These are phyloP conservation scores for Euwallacea similis DNA, from an alignment of 1,140 invertebrate species.

Conservation along the genomic window DNA sequence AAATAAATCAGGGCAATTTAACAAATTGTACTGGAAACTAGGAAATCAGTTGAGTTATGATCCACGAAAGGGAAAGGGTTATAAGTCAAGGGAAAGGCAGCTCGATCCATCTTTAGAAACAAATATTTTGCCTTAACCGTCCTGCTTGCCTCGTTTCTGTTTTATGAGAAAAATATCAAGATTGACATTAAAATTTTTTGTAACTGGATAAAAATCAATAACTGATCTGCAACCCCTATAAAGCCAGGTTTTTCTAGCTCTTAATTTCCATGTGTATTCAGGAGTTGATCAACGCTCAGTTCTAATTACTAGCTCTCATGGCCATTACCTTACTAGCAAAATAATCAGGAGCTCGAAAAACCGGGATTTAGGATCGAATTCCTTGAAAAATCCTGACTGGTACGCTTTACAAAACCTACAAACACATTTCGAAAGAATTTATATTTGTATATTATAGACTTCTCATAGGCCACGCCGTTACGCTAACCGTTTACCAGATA, in stretches of 20 bases:
- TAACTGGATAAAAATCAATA: background rate
- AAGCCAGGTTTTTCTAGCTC: background rate
- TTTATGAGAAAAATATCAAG: background rate
- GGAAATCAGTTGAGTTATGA: constrained; percentile 28
- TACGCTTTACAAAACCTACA: background rate
- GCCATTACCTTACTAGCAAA: background rate
- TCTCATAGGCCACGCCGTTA: background rate
- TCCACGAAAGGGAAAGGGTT: constrained; percentile 35
- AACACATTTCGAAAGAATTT: background rate
- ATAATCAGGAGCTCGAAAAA: background rate
- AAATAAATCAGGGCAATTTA: background rate
- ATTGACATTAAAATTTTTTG: background rate
- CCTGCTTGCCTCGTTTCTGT: background rate
- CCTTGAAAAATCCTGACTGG: background rate
- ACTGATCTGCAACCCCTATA: background rate
- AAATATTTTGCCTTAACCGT: constrained; percentile 1
- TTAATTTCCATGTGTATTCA: background rate
- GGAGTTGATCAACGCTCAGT: too few relatives aligned
- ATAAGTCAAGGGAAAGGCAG: constrained; percentile 36
- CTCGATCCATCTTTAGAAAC: constrained; percentile 22
- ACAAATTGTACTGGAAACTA: constrained; percentile 23
- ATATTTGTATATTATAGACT: constrained; percentile 8
- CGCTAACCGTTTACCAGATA: constrained; percentile 26
- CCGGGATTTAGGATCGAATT: background rate
- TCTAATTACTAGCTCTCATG: background rate